Conservation (phyloP, 2,888 invertebrate species). For the Aphodius sticticus region DNA sequence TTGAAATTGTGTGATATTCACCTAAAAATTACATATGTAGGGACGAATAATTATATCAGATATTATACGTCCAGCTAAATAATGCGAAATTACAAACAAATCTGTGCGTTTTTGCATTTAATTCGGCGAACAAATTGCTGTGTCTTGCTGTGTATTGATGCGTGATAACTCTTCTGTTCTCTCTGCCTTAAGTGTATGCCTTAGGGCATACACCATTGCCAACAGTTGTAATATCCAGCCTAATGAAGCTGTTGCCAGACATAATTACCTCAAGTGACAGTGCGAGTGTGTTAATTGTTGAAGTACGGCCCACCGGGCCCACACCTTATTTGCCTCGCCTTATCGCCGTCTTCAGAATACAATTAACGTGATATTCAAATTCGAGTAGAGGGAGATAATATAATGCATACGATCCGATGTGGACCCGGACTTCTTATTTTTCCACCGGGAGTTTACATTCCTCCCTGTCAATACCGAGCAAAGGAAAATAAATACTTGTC, state of each 20-base stretch:
- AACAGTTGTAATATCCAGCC: background rate
- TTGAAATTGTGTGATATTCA: no score
- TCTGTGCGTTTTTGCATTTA: no score
- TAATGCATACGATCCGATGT: background rate
- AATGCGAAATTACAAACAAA: no score
- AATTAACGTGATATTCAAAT: background rate
- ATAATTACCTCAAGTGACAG: conserved; percentile 4
- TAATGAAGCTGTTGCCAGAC: background rate
- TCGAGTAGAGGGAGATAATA: background rate
- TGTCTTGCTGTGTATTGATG: no score
- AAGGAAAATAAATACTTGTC: background rate
- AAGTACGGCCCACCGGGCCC: background rate
- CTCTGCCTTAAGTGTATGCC: no score
- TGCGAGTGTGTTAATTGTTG: conserved; percentile 4
- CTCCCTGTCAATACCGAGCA: background rate
- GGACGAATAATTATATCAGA: no score
- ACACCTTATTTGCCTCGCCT: background rate
- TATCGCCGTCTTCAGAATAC: background rate
- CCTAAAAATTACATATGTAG: no score
- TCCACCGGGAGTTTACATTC: background rate
- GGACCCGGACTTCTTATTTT: background rate
- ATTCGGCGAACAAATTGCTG: no score
- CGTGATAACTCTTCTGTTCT: no score
- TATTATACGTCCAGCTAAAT: no score
- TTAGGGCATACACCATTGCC: no score